Evolutionary conservation across 1,140 invertebrate species (phyloP).

Genomic region (Heliothis subflexa): DNA sequence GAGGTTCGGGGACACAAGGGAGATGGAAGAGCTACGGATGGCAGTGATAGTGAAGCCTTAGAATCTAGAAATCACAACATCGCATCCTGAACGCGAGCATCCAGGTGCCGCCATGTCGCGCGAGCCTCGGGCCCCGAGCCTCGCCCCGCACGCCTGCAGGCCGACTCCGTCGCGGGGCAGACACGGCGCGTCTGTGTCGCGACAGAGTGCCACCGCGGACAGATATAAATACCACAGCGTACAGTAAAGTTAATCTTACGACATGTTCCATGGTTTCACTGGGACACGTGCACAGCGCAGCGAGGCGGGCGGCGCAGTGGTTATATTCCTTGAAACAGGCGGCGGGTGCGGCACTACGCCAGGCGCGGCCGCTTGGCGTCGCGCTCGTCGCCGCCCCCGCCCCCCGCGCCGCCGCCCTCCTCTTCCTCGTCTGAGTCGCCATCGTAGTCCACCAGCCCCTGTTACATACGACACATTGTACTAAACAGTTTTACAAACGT

Average conservation of each 20-base stretch:
- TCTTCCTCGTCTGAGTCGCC: conserved; percentile 98
- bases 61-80: conserved; percentile 43
- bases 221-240: conserved; percentile 22
- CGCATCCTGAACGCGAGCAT: conserved; percentile 4
- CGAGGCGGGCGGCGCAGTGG: conserved; percentile 56
- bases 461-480: conserved; percentile 56
- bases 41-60: conserved; percentile 43
- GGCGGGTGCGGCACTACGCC: conserved; percentile 70
- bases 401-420: conserved; percentile 89
- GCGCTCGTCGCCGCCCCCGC: conserved; percentile 63
- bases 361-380: conserved; percentile 81
- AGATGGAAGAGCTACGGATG: conserved; percentile 29
- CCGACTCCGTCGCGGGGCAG: conserved; percentile 2
- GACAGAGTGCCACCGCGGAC: conserved; percentile 22
- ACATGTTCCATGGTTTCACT: conserved; percentile 45
- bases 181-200: not conserved
- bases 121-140: not conserved
- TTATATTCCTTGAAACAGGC: conserved; percentile 78
- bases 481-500: not conserved
- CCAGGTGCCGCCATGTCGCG: conserved; percentile 7
- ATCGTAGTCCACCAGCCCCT: conserved; percentile 98
- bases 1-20: not conserved
- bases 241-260: conserved; percentile 33
- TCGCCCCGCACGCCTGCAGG: too few species aligned
- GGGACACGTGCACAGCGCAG: conserved; percentile 57